A percentile compares a stretch with the other conserved stretches of the same genome.
phyloP scores from a whole-genome alignment of 2,888 invertebrate species.

The Mythimna loreyi region DNA sequence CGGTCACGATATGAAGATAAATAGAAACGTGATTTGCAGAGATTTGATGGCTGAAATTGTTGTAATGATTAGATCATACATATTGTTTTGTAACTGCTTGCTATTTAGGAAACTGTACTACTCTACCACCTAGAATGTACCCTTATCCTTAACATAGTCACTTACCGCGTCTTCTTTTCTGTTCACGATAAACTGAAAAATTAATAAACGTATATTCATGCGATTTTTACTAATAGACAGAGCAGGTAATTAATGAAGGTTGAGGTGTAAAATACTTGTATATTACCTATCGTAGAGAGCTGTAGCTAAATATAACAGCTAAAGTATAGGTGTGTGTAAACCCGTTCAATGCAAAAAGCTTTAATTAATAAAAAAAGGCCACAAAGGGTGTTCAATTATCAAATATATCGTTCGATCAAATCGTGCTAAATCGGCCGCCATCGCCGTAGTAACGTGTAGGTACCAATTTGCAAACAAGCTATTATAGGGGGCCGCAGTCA shows the following conservation, averaged over 20 bases:
- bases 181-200: no score
- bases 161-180: no score
- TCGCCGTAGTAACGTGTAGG: slow-evolving; percentile 71
- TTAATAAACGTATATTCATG: no score
- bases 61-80: slow-evolving; percentile 36
- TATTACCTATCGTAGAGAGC: no score
- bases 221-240: no score
- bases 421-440: slow-evolving; percentile 70
- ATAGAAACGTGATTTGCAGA: slow-evolving; percentile 35
- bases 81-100: neutral
- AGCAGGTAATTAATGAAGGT: no score
- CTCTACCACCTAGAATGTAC: no score
- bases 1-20: slow-evolving; percentile 33
- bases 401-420: slow-evolving; percentile 60
- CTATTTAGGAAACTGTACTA: neutral
- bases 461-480: slow-evolving; percentile 85
- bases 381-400: slow-evolving; percentile 58
- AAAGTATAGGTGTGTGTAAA: neutral
- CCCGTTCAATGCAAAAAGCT: slow-evolving; percentile 48
- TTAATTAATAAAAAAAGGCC: slow-evolving; percentile 64
- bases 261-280: no score
- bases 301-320: neutral
- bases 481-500: slow-evolving; percentile 80
- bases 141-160: no score
- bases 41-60: slow-evolving; percentile 36